Conservation (phyloP, 2,797 vertebrate genomes). For the Amblyopsis hoosieri region DNA sequence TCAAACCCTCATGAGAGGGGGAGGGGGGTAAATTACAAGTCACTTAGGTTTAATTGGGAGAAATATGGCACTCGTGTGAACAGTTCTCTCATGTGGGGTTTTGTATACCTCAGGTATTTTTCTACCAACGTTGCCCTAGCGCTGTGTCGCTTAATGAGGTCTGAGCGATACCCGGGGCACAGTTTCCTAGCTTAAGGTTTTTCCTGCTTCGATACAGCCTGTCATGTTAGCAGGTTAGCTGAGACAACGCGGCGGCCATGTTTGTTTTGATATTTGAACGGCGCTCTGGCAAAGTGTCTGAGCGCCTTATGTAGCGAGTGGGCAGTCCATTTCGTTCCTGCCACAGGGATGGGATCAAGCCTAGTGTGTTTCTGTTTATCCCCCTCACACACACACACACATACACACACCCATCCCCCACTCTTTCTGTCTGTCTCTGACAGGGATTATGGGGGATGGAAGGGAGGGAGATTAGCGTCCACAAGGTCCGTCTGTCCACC, state of each 20-base stretch:
- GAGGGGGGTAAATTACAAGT: conserved; percentile 47
- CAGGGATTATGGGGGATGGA: conserved; percentile 66
- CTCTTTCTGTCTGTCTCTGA: conserved; percentile 35
- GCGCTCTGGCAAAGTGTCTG: conserved; percentile 59
- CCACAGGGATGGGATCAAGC: conserved; percentile 46
- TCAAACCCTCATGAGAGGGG: conserved; percentile 44
- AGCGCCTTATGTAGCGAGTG: conserved; percentile 58
- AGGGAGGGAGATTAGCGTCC: conserved; percentile 68
- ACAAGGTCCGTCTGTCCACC: conserved; percentile 69
- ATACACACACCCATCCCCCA: conserved; percentile 9
- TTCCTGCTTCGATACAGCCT: conserved; percentile 26
- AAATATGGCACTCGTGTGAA: conserved; percentile 38
- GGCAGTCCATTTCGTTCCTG: conserved; percentile 48
- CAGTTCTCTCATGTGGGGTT: conserved; percentile 26
- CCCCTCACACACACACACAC: conserved; percentile 37
- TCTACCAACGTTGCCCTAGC: conserved; percentile 11
- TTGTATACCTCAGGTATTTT: conserved; percentile 6
- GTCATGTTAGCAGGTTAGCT: conserved; percentile 52
- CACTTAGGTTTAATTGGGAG: conserved; percentile 54
- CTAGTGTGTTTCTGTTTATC: conserved; percentile 31
- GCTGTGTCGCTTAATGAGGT: conserved; percentile 40
- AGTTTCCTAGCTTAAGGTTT: conserved; percentile 61
- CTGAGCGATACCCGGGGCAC: conserved; percentile 31
- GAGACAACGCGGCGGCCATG: conserved; percentile 51
- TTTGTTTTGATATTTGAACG: conserved; percentile 40